Evolutionary conservation across 2,888 invertebrate species (phyloP).

Genomic region (Parasteatoda lunata): DNA sequence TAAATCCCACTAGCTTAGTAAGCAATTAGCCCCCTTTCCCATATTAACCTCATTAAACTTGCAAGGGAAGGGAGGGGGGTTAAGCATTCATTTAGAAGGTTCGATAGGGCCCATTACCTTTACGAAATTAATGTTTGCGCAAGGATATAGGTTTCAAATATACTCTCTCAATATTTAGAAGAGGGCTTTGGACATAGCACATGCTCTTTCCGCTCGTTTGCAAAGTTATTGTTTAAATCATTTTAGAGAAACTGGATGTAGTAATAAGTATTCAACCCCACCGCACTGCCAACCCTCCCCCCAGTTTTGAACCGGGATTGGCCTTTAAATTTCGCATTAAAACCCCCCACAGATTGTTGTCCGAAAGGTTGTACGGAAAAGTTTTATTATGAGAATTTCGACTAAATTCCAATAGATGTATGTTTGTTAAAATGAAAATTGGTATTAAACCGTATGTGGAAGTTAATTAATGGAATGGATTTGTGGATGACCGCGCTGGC

Average conservation of each 20-base stretch:
- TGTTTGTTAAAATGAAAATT: constrained; percentile 33
- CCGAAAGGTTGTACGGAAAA: constrained; percentile 14
- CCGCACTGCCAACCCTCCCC: neutral
- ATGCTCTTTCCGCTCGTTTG: neutral
- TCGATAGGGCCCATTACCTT: constrained; percentile 60
- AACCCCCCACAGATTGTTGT: neutral
- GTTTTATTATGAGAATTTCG: constrained; percentile 48
- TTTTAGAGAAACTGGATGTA: constrained; percentile 48
- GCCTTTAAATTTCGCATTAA: constrained; percentile 59
- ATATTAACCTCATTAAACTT: constrained; percentile 64
- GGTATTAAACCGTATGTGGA: constrained; percentile 22
- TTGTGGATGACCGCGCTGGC: neutral
- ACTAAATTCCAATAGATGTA: constrained; percentile 3
- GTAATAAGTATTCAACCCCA: constrained; percentile 36
- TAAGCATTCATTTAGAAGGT: constrained; percentile 21
- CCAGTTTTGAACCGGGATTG: constrained; percentile 14
- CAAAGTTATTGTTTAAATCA: constrained; percentile 67
- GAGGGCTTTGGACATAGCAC: constrained; percentile 12
- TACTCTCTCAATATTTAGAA: constrained; percentile 48
- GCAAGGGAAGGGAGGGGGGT: neutral
- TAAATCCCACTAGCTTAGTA: constrained; percentile 65
- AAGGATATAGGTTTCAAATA: constrained; percentile 62
- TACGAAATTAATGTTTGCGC: constrained; percentile 66
- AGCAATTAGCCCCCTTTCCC: constrained; percentile 49
- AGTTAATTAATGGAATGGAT: neutral